Percentiles rank a stretch among this genome's conserved stretches.
Evolutionary conservation across 2,888 invertebrate species (phyloP).

Genomic region (Caradrina kadenii): DNA sequence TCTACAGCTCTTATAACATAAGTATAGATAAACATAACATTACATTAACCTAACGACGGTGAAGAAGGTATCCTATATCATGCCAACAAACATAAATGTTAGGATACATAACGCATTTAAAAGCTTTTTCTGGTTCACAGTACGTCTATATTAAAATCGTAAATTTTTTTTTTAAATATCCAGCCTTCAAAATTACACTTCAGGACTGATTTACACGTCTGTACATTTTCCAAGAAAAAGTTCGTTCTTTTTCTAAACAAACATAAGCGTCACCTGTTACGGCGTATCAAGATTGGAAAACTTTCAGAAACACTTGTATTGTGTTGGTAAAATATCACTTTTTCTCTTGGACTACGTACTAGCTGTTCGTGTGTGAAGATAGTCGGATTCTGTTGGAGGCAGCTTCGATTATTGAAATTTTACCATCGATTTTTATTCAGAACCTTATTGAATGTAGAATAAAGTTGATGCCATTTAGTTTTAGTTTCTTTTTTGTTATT

Average conservation of each 20-base stretch:
- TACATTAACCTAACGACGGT: no score
- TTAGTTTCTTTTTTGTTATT: no score
- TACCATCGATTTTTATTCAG: neutral
- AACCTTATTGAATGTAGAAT: neutral
- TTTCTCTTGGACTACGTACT: neutral
- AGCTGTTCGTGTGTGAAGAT: constrained; percentile 1
- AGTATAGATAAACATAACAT: no score
- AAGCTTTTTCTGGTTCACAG: neutral
- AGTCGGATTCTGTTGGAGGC: neutral
- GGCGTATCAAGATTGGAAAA: constrained; percentile 58
- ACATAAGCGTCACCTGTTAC: constrained; percentile 54
- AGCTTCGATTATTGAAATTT: constrained; percentile 2
- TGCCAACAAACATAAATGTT: no score
- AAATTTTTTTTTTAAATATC: neutral
- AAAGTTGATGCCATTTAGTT: no score
- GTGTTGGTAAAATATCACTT: constrained; percentile 42
- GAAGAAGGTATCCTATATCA: no score
- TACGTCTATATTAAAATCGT: neutral
- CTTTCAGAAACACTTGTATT: constrained; percentile 49
- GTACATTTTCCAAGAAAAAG: constrained; percentile 5
- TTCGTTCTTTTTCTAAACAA: constrained; percentile 24
- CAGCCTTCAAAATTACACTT: neutral
- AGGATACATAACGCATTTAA: no score
- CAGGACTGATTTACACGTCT: constrained; percentile 9
- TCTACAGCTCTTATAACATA: no score